Base-by-base conservation (phyloP, 2,888 invertebrate genomes). In the Patella pellucida region DNA sequence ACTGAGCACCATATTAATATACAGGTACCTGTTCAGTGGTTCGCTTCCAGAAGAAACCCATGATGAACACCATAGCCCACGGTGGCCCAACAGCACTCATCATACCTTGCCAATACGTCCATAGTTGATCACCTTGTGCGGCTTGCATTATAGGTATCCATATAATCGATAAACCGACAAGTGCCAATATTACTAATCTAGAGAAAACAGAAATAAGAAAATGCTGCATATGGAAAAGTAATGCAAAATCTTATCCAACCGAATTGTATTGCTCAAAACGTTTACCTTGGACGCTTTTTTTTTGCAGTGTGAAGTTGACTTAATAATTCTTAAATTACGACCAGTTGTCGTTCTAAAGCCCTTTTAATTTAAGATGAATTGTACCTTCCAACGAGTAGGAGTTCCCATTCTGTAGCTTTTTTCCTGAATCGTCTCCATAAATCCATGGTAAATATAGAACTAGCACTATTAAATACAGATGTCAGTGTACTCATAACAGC, bases 91-190 rank as follows among this genome's bases (percentile, higher is more conserved):
- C 78, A 69, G 83, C 83, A 50, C 85, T 79, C 67, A 82, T 80
- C 19, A 86, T 79, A 56, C 82, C 70, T 79, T 85, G 85, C 71
- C 83, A 78, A 77, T 86, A 86, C 73, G 83, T 80, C 84, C 84
- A 86, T 67, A 85, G 79, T 74, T 84, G 78, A 12, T 78, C 82
- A 2, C 85, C 85, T 72, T 81, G 81, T 50, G 81, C 77, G 2
- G 76, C 74, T 68, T 76, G 74, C 79, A 81, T 78, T 56, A 81
- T 78, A 12, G 81, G 81, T 41, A 79, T 81, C 81, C 81, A 81
- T 62, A 78, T n/a, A 16, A 78, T 68, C 1, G 76, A 72, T 15
- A 73, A 52, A n/a, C 76, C 79, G 41, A 76, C 76, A 68, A 79
- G 68, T 9, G 76, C 79, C 50, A 79, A 9, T 41, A 79, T 75